These are phyloP conservation scores for Xestia c-nigrum DNA, from an alignment of 2,888 invertebrate species.

Conservation along the genomic window DNA sequence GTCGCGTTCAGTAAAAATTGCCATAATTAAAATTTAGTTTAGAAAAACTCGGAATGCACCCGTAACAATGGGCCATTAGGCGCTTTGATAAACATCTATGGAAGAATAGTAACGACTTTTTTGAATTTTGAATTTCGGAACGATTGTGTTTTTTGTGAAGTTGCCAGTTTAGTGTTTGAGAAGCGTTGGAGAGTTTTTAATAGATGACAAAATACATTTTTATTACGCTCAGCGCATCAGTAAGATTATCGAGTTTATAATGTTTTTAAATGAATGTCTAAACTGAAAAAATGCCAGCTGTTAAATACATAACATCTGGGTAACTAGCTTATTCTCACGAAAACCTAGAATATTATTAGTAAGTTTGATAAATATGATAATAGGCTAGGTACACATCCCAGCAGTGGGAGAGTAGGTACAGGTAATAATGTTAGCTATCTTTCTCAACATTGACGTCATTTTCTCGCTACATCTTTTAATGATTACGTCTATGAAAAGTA, in stretches of 20 bases:
- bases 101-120: slow-evolving; percentile 69
- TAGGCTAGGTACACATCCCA: not conserved
- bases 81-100: slow-evolving; percentile 86
- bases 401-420: not conserved
- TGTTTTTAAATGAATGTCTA: not conserved
- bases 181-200: slow-evolving; percentile 49
- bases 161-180: slow-evolving; percentile 48
- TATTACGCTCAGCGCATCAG: slow-evolving; percentile 26
- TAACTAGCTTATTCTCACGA: not conserved
- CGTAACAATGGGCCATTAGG: slow-evolving; percentile 89
- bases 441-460: not conserved
- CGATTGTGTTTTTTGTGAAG: slow-evolving; percentile 53
- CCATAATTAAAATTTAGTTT: slow-evolving; percentile 84
- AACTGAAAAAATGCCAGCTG: not conserved
- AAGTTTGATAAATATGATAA: not conserved
- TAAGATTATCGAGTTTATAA: not conserved
- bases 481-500: not conserved
- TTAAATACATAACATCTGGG: not conserved
- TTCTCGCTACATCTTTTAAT: not conserved
- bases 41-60: slow-evolving; percentile 77
- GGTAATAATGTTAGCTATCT: not conserved
- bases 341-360: not conserved
- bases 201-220: slow-evolving; percentile 32
- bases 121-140: slow-evolving; percentile 64
- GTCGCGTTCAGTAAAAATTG: slow-evolving; percentile 87